phyloP scores from a whole-genome alignment of 2,113 vertebrate genomes.

The Tympanuchus pallidicinctus region DNA sequence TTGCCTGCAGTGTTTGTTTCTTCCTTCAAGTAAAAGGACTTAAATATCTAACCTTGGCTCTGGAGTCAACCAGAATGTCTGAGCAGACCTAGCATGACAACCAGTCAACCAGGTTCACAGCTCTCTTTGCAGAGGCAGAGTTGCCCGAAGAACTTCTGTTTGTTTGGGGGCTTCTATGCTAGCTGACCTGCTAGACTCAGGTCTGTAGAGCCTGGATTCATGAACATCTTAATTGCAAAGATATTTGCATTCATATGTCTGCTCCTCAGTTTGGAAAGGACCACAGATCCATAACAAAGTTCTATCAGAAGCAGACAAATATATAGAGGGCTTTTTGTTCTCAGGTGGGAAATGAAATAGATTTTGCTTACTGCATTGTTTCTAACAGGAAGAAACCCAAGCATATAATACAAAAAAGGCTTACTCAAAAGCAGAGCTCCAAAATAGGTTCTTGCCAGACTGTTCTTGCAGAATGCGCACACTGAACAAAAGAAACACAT shows the following conservation, averaged over 20 bases:
- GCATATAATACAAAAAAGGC: not conserved
- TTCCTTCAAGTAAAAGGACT: not conserved
- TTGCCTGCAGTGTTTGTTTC: not conserved
- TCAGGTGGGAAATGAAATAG: not conserved
- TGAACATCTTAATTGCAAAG: not conserved
- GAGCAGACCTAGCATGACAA: not conserved
- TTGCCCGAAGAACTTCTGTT: not conserved
- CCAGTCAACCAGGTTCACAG: not conserved
- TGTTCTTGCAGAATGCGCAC: not conserved
- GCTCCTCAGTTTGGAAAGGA: not conserved
- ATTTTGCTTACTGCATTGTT: not conserved
- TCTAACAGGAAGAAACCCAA: not conserved
- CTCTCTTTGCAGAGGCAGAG: not conserved
- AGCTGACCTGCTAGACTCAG: not conserved
- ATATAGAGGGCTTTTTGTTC: not conserved
- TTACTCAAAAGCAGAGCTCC: not conserved
- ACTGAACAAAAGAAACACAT: fast-evolving
- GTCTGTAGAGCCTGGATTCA: not conserved
- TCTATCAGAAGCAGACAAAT: not conserved
- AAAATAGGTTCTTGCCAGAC: not conserved
- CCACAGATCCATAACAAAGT: not conserved
- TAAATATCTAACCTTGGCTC: not conserved
- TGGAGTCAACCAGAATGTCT: not conserved
- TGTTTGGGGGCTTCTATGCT: not conserved
- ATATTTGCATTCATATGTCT: not conserved